phyloP scores from a whole-genome alignment of 2,113 vertebrate species.

The Rhombomys opimus region DNA sequence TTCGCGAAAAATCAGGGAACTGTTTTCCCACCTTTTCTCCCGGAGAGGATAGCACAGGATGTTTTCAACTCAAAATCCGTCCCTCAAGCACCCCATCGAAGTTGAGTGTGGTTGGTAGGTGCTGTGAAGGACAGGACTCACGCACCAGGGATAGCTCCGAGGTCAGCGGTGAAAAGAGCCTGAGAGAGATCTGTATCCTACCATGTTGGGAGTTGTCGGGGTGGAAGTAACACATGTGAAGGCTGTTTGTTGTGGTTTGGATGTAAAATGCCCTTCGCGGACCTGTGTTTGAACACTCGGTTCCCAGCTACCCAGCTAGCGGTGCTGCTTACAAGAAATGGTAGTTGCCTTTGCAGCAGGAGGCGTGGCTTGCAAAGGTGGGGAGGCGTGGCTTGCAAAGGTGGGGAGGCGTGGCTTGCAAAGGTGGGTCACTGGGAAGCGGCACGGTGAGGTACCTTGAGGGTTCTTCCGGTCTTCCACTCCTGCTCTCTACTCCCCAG shows the following conservation, averaged over 20 bases:
- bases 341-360: no score
- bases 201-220: neutral
- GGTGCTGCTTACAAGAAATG: no score
- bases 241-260: neutral
- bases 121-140: neutral
- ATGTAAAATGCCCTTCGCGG: no score
- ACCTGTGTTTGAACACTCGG: neutral
- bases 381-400: neutral
- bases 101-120: neutral
- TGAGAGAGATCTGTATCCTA: neutral
- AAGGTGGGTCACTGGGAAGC: neutral
- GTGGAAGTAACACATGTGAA: neutral
- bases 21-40: neutral
- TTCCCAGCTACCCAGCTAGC: neutral
- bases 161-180: neutral
- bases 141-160: neutral
- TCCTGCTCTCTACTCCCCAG: neutral
- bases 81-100: neutral
- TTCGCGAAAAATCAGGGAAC: constrained; percentile 24
- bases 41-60: neutral
- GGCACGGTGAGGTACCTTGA: neutral
- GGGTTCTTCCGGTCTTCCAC: neutral
- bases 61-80: neutral
- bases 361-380: neutral
- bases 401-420: neutral